Evolutionary conservation across 2,113 vertebrate species (phyloP), one percentile per base, ranked within the genome.

Genomic region (Parus major): DNA sequence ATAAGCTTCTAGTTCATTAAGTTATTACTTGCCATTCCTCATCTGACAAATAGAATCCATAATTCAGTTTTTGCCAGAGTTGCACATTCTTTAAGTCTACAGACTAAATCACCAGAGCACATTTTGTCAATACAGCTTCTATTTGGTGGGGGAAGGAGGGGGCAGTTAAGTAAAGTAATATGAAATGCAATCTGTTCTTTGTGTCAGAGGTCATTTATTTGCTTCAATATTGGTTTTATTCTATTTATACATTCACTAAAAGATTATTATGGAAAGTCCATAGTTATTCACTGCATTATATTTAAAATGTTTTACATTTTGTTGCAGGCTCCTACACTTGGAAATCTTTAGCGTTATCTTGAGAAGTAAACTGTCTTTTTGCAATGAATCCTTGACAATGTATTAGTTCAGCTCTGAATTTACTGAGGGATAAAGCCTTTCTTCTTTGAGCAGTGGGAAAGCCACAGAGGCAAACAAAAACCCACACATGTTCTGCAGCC

Each of bases 211-310:
- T 95, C 76, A 84, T 93, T 82, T 82, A 33, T 92, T 97, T 93
- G 72, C 94, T 96, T 96, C 96, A 93, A 52, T 95, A 71, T 97
- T 96, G 72, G 86, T 93, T 93, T 95, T 95, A 90, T 96, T 96
- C 77, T 93, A 61, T 96, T 95, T 88, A 88, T 88, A 68, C 31
- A 28, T 72, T 88, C 3, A 1, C 53, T 79, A 86, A 73, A 82
- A 94, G 6, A 80, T 81, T 78, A 71, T 82, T 86, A 57, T 46
- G 64, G 49, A 68, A 88, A 77, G 31, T 16, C 33, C 5, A 2
- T 68, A 24, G 41, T 90, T 94, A 79, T 84, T 92, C 52, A 25
- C 57, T 81, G 42, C 65, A 71, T 71, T 83, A 47, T 11, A 3
- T 86, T 92, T 84, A n/a, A 92, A 92, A 88, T 76, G 21, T 50